These are phyloP conservation scores for Drosophila seguyi DNA, from an alignment of 1,140 invertebrate species.

Conservation along the genomic window DNA sequence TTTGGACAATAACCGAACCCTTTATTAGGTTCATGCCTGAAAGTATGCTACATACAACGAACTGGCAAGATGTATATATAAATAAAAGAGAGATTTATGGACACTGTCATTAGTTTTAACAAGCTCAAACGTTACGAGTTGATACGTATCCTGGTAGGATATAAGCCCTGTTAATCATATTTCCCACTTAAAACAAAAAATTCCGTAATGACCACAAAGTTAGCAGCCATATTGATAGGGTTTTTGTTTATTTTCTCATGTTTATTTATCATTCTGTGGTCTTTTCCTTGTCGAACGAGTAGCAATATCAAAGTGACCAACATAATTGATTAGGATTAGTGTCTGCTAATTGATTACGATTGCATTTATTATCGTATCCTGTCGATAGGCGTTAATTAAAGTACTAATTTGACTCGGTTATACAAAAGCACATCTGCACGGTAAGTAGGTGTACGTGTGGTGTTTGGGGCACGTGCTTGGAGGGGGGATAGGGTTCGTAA, in stretches of 20 bases:
- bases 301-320: slow-evolving; percentile 72
- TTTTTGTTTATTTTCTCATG: slow-evolving; percentile 29
- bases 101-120: not conserved
- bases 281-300: slow-evolving; percentile 61
- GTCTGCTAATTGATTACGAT: slow-evolving; percentile 65
- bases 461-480: slow-evolving; percentile 17
- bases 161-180: not conserved
- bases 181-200: not conserved
- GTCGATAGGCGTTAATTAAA: slow-evolving; percentile 67
- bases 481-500: slow-evolving; percentile 47
- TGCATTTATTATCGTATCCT: slow-evolving; percentile 37
- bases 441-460: slow-evolving; percentile 49
- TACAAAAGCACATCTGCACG: slow-evolving; percentile 73
- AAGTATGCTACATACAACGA: not conserved
- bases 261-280: slow-evolving; percentile 60
- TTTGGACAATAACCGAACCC: not conserved
- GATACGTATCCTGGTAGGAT: not conserved
- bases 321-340: slow-evolving; percentile 71
- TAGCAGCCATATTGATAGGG: not conserved
- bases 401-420: slow-evolving; percentile 82
- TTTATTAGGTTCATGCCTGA: not conserved
- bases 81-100: not conserved
- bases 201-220: not conserved
- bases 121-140: not conserved
- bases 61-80: not conserved